Conservation (phyloP, 1,140 invertebrate genomes). For the Drosophila grimshawi region DNA sequence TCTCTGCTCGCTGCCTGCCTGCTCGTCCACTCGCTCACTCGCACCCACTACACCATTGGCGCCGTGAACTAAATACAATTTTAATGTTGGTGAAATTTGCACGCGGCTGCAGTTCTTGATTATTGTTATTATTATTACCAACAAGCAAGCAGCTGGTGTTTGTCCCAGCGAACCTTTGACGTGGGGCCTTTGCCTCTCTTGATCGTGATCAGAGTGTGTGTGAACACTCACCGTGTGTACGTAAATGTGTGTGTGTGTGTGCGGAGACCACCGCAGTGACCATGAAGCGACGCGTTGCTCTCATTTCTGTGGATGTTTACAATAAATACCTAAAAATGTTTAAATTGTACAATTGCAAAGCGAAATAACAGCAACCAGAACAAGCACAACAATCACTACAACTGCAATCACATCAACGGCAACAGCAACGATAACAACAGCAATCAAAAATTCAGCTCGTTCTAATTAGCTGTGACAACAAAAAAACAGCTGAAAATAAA, state of each 20-base stretch:
- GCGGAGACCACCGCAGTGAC: slow-evolving; percentile 60
- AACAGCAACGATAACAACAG: background rate
- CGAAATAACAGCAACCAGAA: slow-evolving; percentile 16
- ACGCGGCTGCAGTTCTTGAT: slow-evolving; percentile 24
- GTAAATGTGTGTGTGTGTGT: background rate
- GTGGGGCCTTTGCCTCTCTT: slow-evolving; percentile 36
- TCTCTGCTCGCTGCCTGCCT: slow-evolving; percentile 28
- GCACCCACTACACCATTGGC: slow-evolving; percentile 21
- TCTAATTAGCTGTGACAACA: slow-evolving; percentile 35
- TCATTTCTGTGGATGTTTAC: slow-evolving; percentile 71
- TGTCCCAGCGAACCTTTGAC: slow-evolving; percentile 17
- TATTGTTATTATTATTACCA: slow-evolving; percentile 19
- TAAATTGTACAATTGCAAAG: slow-evolving; percentile 42
- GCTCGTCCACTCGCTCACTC: slow-evolving; percentile 8
- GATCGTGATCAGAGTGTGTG: slow-evolving; percentile 33
- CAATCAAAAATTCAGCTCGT: slow-evolving; percentile 15
- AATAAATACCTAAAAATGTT: slow-evolving; percentile 58
- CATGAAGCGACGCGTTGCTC: slow-evolving; percentile 68
- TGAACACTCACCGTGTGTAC: background rate
- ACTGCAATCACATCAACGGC: slow-evolving; percentile 13
- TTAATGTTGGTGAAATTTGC: slow-evolving; percentile 22
- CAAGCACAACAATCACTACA: background rate
- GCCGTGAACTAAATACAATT: slow-evolving; percentile 26
- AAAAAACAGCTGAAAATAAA: slow-evolving; percentile 58
- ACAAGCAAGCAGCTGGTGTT: slow-evolving; percentile 28